A percentile compares a stretch with the other conserved stretches of the same genome.
Conservation (phyloP, 2,888 invertebrate species). For the Calliopum simillimum region DNA sequence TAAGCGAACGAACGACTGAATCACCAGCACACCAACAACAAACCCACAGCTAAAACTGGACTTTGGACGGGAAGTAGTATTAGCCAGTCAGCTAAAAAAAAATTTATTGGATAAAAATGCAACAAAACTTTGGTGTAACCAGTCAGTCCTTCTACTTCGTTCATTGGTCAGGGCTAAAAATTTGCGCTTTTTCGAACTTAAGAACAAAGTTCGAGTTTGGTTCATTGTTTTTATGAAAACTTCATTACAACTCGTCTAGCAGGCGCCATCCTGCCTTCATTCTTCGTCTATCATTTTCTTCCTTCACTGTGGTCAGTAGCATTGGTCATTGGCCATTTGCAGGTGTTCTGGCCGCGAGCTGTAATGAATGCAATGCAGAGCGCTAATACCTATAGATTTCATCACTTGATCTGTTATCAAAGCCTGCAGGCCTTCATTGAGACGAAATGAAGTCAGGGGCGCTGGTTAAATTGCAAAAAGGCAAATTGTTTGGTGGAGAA, state of each 20-base stretch:
- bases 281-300: neutral
- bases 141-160: neutral
- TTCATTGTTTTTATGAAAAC: slow-evolving; percentile 24
- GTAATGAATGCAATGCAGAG: neutral
- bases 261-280: neutral
- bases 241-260: slow-evolving; percentile 8
- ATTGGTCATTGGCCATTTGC: neutral
- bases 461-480: too few species aligned
- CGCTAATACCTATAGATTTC: neutral
- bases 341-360: neutral
- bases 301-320: neutral
- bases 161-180: slow-evolving; percentile 4
- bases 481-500: too few species aligned
- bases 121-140: slow-evolving; percentile 26
- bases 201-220: slow-evolving; percentile 11
- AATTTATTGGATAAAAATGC: slow-evolving; percentile 26
- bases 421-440: neutral
- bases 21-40: neutral
- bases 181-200: slow-evolving; percentile 25
- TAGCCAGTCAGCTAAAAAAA: neutral
- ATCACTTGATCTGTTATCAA: neutral
- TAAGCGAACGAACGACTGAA: slow-evolving; percentile 15
- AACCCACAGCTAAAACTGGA: neutral
- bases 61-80: neutral
- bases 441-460: neutral